Evolutionary conservation across 2,113 vertebrate genomes (phyloP), one percentile per base, ranked within the genome.

Genomic region (Silurus glanis): DNA sequence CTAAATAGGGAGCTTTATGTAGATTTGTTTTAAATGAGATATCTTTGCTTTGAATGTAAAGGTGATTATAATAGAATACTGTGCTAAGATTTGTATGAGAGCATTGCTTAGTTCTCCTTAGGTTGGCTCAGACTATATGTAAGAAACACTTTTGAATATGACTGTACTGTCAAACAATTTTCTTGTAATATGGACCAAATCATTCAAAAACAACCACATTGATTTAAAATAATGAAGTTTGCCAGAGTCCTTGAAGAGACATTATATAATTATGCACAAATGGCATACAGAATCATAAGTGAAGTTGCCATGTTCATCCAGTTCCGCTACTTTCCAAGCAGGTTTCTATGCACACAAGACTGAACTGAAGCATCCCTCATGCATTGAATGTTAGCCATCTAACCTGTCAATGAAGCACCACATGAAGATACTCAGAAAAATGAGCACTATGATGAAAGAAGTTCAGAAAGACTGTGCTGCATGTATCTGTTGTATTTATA

Each of bases 401-500:
- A 69, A 28, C 83, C 7, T 83, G 76, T n/a, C 53, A 66, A 17
- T 23, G 28, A 83, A 83, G 62, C 74, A 72, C 7, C 80, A 49
- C 45, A 49, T 28, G 51, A 64, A 81, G n/a, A 83, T 74, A n/a
- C 17, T 45, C 16, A 67, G 62, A 72, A 83, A 51, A 80, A 78
- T 71, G 37, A 85, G 82, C 67, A 67, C 74, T 59, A 37, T 79
- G 28, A 17, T 47, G 16, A 4, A 59, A 53, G 47, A 84, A 53
- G 81, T 86, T 25, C 89, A 87, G 83, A 85, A 87, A 86, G 85
- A 84, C 83, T 87, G 89, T 81, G 89, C 91, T 92, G 91, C 58
- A 21, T 83, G 69, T 83, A 10, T 85, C 69, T 90, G 81, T 80
- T 88, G 90, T 94, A 94, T 95, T 95, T 94, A 93, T 93, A 94